A percentile compares a stretch with the other conserved stretches of the same genome.
phyloP scores from a whole-genome alignment of 2,113 vertebrate species.

The Steatornis caripensis region DNA sequence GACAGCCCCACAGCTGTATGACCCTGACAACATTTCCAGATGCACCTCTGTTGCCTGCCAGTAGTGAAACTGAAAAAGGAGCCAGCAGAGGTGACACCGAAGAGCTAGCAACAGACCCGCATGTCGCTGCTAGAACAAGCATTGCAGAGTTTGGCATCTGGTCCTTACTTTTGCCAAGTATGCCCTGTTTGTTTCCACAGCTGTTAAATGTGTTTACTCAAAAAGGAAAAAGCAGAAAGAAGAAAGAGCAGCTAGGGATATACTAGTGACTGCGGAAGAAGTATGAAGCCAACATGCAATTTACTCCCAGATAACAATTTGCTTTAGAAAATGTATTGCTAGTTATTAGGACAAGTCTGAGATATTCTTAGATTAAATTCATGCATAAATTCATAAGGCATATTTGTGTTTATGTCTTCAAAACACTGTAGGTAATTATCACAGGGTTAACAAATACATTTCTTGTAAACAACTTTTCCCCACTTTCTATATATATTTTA shows the following conservation, averaged over 20 bases:
- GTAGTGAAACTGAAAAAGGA: background rate
- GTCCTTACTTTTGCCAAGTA: slow-evolving; percentile 72
- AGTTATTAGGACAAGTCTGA: slow-evolving; percentile 41
- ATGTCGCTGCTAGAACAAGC: slow-evolving; percentile 52
- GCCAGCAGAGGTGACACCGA: slow-evolving; percentile 64
- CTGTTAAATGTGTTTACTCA: slow-evolving; percentile 68
- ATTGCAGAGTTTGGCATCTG: slow-evolving; percentile 70
- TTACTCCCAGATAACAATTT: slow-evolving; percentile 58
- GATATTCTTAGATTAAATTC: background rate
- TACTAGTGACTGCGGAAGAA: slow-evolving; percentile 18
- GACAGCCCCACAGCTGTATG: slow-evolving; percentile 2
- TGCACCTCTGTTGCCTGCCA: slow-evolving; percentile 55
- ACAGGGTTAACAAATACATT: slow-evolving; percentile 36
- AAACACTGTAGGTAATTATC: slow-evolving; percentile 48
- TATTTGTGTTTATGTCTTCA: slow-evolving; percentile 42
- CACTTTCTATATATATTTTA: background rate
- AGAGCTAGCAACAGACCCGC: slow-evolving; percentile 31
- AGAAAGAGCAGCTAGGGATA: slow-evolving; percentile 20
- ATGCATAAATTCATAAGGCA: slow-evolving; percentile 25
- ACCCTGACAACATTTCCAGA: slow-evolving; percentile 57
- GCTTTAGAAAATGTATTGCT: slow-evolving; percentile 47
- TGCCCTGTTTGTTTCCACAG: slow-evolving; percentile 75
- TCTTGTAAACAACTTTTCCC: slow-evolving; percentile 26
- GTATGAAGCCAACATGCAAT: slow-evolving; percentile 39
- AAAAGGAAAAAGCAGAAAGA: slow-evolving; percentile 34